Evolutionary conservation across 2,797 vertebrate genomes (phyloP).

Genomic region (Paratrypauchen microcephalus): DNA sequence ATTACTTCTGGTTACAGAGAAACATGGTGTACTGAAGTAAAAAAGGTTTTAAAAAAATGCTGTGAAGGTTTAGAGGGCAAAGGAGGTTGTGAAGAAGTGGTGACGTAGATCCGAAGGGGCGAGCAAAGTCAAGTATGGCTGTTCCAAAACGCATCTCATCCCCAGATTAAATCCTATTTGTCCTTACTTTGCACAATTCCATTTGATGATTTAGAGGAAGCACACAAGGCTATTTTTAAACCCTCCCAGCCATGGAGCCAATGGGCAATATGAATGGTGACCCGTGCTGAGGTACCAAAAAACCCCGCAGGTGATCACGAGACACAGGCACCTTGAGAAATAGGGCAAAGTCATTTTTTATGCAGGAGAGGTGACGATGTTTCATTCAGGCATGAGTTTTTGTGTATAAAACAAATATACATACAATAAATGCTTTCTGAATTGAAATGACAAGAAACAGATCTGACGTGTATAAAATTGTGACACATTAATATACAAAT

Average conservation of each 20-base stretch:
- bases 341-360: slow-evolving; percentile 6
- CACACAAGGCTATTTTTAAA: background rate
- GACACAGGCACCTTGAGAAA: slow-evolving; percentile 1
- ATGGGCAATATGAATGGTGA: slow-evolving; percentile 4
- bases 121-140: slow-evolving; percentile 19
- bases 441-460: background rate
- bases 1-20: too few species aligned
- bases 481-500: too few species aligned
- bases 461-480: too few species aligned
- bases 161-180: slow-evolving; percentile 23
- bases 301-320: background rate
- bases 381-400: background rate
- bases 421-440: background rate
- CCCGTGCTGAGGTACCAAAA: background rate
- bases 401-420: slow-evolving; percentile 7
- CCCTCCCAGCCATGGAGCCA: slow-evolving; percentile 1
- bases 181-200: slow-evolving; percentile 13
- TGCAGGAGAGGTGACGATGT: background rate
- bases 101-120: background rate
- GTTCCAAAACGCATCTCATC: slow-evolving; percentile 15
- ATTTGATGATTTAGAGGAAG: slow-evolving; percentile 4
- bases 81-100: background rate
- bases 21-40: too few species aligned
- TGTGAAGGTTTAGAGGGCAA: slow-evolving; percentile 4
- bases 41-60: background rate